phyloP scores from a whole-genome alignment of 2,797 vertebrate species.

The Simalia tracyae region DNA sequence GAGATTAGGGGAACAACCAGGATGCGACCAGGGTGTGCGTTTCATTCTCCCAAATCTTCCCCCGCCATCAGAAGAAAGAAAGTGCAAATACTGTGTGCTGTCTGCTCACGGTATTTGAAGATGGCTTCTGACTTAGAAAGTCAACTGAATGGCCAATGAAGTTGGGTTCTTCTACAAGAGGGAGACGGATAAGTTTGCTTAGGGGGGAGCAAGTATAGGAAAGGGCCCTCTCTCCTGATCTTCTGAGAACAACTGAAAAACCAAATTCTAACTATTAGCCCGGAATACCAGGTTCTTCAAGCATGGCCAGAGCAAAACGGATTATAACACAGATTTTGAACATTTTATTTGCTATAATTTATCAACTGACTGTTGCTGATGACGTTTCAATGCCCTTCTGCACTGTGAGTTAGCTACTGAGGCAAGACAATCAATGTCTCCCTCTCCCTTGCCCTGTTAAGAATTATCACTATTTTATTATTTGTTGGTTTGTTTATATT shows the following conservation, averaged over 20 bases:
- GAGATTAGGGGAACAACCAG: conserved; percentile 80
- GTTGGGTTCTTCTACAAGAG: conserved; percentile 58
- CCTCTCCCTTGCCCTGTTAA: not conserved
- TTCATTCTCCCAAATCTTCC: conserved; percentile 76
- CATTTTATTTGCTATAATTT: not conserved
- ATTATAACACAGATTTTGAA: not conserved
- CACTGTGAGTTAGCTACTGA: not conserved
- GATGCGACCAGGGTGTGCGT: conserved; percentile 72
- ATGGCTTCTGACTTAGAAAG: conserved; percentile 78
- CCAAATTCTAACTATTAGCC: not conserved
- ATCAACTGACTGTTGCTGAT: not conserved
- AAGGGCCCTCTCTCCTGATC: not conserved
- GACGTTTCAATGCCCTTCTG: not conserved
- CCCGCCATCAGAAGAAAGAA: conserved; percentile 64
- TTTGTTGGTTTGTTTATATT: not conserved
- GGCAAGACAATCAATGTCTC: not conserved
- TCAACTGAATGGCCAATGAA: conserved; percentile 76
- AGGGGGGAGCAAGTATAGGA: not conserved
- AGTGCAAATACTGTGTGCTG: conserved; percentile 71
- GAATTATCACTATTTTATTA: not conserved
- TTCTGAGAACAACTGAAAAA: not conserved
- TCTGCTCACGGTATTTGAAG: conserved; percentile 78
- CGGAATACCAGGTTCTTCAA: no score
- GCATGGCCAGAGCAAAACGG: not conserved
- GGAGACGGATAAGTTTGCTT: not conserved